phyloP scores from a whole-genome alignment of 2,797 vertebrate species.

The Buceros bicornis region DNA sequence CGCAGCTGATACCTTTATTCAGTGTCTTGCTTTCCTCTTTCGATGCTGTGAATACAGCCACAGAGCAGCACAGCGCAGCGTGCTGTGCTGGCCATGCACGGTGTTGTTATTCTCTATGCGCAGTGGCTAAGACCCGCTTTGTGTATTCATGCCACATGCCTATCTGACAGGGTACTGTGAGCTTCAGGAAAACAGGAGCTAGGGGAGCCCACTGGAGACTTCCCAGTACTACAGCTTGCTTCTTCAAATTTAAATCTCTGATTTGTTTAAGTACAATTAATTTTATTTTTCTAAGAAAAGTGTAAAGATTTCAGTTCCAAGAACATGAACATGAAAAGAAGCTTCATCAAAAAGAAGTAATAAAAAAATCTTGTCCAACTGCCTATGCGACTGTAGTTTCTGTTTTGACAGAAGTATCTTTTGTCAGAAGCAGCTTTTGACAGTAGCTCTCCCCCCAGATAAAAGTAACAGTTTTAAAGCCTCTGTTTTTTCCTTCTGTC shows the following conservation, averaged over 20 bases:
- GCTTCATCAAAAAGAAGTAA: background rate
- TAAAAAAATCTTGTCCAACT: background rate
- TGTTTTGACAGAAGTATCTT: constrained; percentile 40
- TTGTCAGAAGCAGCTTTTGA: constrained; percentile 38
- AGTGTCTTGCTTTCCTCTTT: background rate
- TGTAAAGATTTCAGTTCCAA: background rate
- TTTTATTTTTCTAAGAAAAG: background rate
- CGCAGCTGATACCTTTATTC: background rate
- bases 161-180: background rate
- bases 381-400: background rate
- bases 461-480: background rate
- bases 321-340: background rate
- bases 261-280: background rate
- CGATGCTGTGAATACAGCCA: background rate
- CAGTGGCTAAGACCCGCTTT: background rate
- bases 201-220: background rate
- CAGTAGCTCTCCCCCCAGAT: background rate
- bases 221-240: background rate
- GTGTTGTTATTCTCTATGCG: background rate
- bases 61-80: background rate
- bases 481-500: background rate
- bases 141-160: background rate
- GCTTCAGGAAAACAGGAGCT: background rate
- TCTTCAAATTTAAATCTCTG: background rate
- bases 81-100: rapidly evolving